Evolutionary conservation across 2,888 invertebrate species (phyloP), one percentile per base, ranked within the genome.

Genomic region (Salpingus planirostris): DNA sequence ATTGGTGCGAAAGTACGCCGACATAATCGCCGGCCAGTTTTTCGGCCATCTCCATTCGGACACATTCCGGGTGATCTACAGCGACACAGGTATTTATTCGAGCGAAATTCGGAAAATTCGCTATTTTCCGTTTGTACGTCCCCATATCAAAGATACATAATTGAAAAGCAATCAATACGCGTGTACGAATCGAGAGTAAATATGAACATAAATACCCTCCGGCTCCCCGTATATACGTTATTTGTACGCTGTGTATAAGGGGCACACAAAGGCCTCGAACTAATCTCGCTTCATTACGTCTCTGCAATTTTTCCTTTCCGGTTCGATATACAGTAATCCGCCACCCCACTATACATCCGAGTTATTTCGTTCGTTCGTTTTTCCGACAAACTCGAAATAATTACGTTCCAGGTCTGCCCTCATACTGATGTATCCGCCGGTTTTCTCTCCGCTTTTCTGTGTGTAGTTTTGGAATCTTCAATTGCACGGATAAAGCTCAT

Each of bases 1-100:
- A 36, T 66, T 80, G 39, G 77, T 91, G n/a, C 72, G 82, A 10
- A 76, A 76, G 40, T 80, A 82, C 59, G 76, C 86, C 15, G 74
- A 78, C 52, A 81, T 88, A 51, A 91, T 92, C 49, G 80, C 83
- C 14, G 89, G 89, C 12, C 91, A 92, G 66, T 89, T 92, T 70
- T 92, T 89, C 56, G 92, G 91, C 3, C 91, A 92, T 59, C 73
- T 88, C 43, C 92, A 92, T 64, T 88, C 89, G 27, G 92, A 92
- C 60, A 86, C 88, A 0, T 92, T 92, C 64, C 71, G 91, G 23
- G 75, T 89, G 40, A 80, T 90, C 54, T 87, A 88, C 65, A 83
- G 80, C 57, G 75, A 76, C 42, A 70, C 69, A 57, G 86, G 88
- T 87, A 66, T n/a, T n/a, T n/a, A n/a, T n/a, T n/a, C n/a, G n/a